Base-by-base conservation (phyloP, 2,888 invertebrate genomes). In the Dascillus cervinus region DNA sequence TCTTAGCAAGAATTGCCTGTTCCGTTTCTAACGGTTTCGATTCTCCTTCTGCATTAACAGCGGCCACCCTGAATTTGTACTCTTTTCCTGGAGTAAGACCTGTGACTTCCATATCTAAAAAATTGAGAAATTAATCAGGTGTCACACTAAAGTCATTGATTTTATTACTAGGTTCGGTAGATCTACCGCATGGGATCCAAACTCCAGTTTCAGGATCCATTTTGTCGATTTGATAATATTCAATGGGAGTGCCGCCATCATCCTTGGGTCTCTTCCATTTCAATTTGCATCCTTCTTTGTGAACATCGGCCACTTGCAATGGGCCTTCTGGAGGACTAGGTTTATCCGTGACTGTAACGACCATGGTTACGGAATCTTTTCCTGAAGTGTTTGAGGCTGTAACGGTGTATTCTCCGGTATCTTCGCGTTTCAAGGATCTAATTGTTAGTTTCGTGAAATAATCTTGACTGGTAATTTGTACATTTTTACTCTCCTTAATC, bases 251-350 rank as follows among this genome's bases (percentile, higher is more conserved):
- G 13, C 95, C 95, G 23, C 95, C 95, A 64, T 96, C 94, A 66
- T 95, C 94, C 56, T 82, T 80, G 1, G 95, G 95, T 28, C 91
- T 73, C 65, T 94, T 92, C 96, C 96, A 96, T 59, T 91, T 88
- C 37, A 96, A 76, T 41, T 89, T 88, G 49, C 91, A 92, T 2
- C 92, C 91, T 51, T 95, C 89, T 55, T 89, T 88, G 66, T 87
- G 89, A 3, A 96, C 80, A 61, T 94, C 92, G 8, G 84, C 80
- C 32, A 86, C 82, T 70, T 86, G 82, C 8, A 95, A 60, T 5
- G 94, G 94, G 49, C 94, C 95, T 64, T 91, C 87, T 2, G 94
- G 95, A 37, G 82, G 70, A 22, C 73, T 68, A 0, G 95, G 92
- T 55, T 90, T 92, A 58, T 92, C 92, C 5, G 86, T 88, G 33